Percentiles rank a stretch among this genome's conserved stretches.
Conservation (phyloP, 2,797 vertebrate species). For the Denticeps clupeoides region DNA sequence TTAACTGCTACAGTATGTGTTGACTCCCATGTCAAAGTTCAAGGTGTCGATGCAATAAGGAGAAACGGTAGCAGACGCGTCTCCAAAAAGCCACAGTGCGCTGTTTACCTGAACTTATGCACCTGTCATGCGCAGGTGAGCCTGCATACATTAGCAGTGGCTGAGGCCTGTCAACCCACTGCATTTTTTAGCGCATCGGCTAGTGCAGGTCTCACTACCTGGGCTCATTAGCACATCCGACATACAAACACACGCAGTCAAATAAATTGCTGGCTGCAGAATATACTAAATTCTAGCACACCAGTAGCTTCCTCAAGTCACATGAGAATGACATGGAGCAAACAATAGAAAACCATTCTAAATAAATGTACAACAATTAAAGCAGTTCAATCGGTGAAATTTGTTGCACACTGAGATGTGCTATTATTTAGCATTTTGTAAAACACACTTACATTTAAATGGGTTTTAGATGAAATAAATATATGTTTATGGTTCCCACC, state of each 20-base stretch:
- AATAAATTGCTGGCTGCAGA: slow-evolving; percentile 24
- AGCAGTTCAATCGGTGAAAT: no score
- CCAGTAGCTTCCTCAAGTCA: slow-evolving; percentile 27
- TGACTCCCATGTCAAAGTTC: slow-evolving; percentile 47
- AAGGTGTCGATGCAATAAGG: slow-evolving; percentile 28
- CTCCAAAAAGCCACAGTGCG: slow-evolving; percentile 38
- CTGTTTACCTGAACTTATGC: slow-evolving; percentile 52
- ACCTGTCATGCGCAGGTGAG: slow-evolving; percentile 70
- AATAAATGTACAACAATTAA: no score
- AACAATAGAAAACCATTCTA: no score
- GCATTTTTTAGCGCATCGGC: slow-evolving; percentile 77
- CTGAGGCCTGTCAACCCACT: slow-evolving; percentile 72
- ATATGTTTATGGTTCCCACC: not conserved
- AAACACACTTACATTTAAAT: no score
- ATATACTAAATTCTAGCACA: slow-evolving; percentile 31
- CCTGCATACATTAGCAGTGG: slow-evolving; percentile 78
- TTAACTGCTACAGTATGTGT: slow-evolving; percentile 45
- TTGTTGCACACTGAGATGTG: no score
- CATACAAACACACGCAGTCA: slow-evolving; percentile 7
- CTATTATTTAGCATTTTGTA: no score
- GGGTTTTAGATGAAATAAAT: not conserved
- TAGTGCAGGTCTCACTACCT: slow-evolving; percentile 59
- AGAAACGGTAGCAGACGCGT: slow-evolving; percentile 24
- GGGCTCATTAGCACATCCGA: slow-evolving; percentile 71
- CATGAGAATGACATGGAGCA: slow-evolving; percentile 25